phyloP scores from a whole-genome alignment of 2,888 invertebrate genomes.

The Hipparchia sbordonii region DNA sequence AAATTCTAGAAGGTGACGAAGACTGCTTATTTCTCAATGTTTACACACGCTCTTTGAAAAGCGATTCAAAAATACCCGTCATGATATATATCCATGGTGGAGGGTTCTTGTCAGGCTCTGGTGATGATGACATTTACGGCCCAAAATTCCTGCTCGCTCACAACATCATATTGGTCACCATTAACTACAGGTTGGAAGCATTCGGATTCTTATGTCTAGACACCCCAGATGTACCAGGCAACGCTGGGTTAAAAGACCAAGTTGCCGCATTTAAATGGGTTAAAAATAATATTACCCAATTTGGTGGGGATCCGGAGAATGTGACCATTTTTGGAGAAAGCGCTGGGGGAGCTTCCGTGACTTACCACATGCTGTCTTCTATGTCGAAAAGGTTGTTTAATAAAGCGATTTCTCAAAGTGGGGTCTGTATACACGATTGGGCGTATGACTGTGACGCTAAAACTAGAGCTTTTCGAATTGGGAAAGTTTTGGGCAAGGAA shows the following conservation, averaged over 20 bases:
- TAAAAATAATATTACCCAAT: conserved; percentile 51
- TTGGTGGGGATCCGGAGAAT: conserved; percentile 55
- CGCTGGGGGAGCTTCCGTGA: conserved; percentile 59
- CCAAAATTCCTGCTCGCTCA: conserved; percentile 61
- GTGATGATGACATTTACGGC: conserved; percentile 52
- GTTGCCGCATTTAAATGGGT: conserved; percentile 57
- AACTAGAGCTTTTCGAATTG: conserved; percentile 47
- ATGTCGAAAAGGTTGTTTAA: conserved; percentile 60
- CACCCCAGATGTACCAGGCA: conserved; percentile 58
- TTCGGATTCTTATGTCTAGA: conserved; percentile 58
- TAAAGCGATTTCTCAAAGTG: conserved; percentile 60
- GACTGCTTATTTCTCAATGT: conserved; percentile 61
- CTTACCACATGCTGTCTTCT: conserved; percentile 60
- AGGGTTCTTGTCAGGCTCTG: conserved; percentile 55
- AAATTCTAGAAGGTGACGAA: conserved; percentile 50
- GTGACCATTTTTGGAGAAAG: conserved; percentile 63
- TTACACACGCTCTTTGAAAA: conserved; percentile 50
- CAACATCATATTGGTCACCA: conserved; percentile 62
- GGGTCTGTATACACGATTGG: conserved; percentile 50
- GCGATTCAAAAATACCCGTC: conserved; percentile 53
- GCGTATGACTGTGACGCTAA: conserved; percentile 39
- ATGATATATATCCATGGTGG: conserved; percentile 69
- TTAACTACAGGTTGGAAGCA: conserved; percentile 63
- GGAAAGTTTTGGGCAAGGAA: conserved; percentile 46
- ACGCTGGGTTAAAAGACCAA: conserved; percentile 63